Base-by-base conservation (phyloP, 2,113 vertebrate genomes). In the Pimephales promelas region DNA sequence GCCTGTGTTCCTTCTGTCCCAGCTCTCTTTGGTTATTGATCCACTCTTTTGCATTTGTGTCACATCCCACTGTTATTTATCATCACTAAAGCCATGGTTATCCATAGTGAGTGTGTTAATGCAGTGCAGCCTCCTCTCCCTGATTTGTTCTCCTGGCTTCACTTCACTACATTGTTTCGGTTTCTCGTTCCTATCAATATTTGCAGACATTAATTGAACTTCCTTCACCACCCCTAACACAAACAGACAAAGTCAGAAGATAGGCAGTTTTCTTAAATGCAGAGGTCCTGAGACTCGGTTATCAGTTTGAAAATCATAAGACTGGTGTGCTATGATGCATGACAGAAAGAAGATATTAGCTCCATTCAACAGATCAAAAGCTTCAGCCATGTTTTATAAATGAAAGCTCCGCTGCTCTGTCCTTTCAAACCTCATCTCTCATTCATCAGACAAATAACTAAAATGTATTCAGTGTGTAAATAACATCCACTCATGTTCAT, bases 141-240 rank as follows among this genome's bases (percentile, higher is more conserved):
- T 20, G 31, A 52, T 26, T 10, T 75, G 47, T 74, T 31, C 10
- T 54, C 16, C 7, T 2, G 45, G 16, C 73, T 40, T 61, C 56
- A n/a, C 59, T n/a, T 49, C n/a, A 47, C 64, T 45, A 11, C 68
- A 71, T n/a, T 7, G 0, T 13, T 22, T 18, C 26, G n/a, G 22
- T 40, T 49, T 18, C 9, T 72, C 18, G 49, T 71, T 49, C 10
- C 16, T 72, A 22, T 11, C 13, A 7, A 61, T 57, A 84, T 84
- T 52, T 84, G 62, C 62, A 54, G 49, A 47, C 47, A 34, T 59
- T 40, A 47, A 78, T 78, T 78, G 43, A 61, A 43, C 56, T 61
- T 78, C 24, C 76, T 18, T 61, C 22, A n/a, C 75, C 75, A 77
- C 54, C 56, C 34, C 54, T 26, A 59, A 40, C 34, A 43, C 75